Evolutionary conservation across 2,888 invertebrate genomes (phyloP).

Genomic region (Operophtera brumata): DNA sequence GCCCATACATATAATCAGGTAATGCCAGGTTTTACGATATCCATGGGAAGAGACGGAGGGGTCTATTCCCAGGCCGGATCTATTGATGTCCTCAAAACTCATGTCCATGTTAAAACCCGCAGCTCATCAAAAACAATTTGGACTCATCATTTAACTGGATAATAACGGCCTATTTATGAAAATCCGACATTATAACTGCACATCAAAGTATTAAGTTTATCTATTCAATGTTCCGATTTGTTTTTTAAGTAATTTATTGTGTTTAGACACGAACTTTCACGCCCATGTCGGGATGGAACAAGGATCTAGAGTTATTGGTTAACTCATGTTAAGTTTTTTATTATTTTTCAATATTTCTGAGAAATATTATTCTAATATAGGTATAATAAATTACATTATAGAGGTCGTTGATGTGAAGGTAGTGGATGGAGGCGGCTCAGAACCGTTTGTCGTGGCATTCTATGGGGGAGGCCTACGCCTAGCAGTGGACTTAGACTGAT

Average conservation of each 20-base stretch:
- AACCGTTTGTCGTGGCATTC: no score
- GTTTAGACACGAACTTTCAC: slow-evolving; percentile 62
- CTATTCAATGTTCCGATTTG: slow-evolving; percentile 71
- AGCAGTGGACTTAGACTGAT: no score
- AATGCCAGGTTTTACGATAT: no score
- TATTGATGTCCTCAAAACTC: background rate
- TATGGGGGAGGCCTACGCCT: no score
- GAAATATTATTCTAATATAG: no score
- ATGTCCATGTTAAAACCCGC: slow-evolving; percentile 26
- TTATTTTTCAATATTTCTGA: no score
- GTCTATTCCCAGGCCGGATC: no score
- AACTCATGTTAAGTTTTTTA: slow-evolving; percentile 36
- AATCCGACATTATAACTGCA: slow-evolving; percentile 51
- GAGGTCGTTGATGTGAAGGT: no score
- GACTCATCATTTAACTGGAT: slow-evolving; percentile 52
- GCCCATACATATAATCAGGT: no score
- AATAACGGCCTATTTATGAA: slow-evolving; percentile 51
- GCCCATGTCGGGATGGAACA: slow-evolving; percentile 47
- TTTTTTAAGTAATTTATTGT: slow-evolving; percentile 78
- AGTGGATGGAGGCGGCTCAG: no score
- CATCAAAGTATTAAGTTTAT: slow-evolving; percentile 63
- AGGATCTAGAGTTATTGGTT: slow-evolving; percentile 18
- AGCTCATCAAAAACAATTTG: slow-evolving; percentile 52
- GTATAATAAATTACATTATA: no score
- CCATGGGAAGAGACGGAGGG: no score